Base-by-base conservation (phyloP, 2,888 invertebrate genomes). In the Sussaba pulchella region DNA sequence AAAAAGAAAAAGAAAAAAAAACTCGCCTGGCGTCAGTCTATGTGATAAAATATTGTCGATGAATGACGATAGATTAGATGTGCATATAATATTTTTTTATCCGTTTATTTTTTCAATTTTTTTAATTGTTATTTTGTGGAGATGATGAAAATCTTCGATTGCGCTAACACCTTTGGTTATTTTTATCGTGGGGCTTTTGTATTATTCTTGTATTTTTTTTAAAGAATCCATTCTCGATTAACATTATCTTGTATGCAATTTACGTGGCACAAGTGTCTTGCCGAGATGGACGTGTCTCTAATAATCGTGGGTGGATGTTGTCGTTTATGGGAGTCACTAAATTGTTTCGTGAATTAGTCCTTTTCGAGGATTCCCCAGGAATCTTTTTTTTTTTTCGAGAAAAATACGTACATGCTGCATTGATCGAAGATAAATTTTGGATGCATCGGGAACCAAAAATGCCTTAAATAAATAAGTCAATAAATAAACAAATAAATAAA, bases 41-140 rank as follows among this genome's bases (percentile, higher is more conserved):
- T 82, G 78, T 70, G 43, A 73, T 72, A 54, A 54, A 43, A 47
- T 67, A 59, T 69, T 76, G 70, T 82, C 76, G 45, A 59, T 71
- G 63, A 63, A 66, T 75, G 39, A 73, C 59, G 54, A 52, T 78
- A 82, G 77, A 24, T 24, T 69, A 64, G 54, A 76, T 72, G 67
- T 80, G 67, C 76, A 72, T 70, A 72, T 39, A 4, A 26, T 52
- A 6, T 59, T 59, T 24, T 64, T 67, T 69, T 54, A 31, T 31
- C 6, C 6, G 2, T 31, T 31, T 6, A 31, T 21, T 47, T 47
- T 47, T 47, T 47, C 9, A 2, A 8, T 21, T 50, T 10, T 73
- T 80, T 66, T 54, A 39, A 43, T 57, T n/a, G n/a, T n/a, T n/a
- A n/a, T n/a, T n/a, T n/a, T n/a, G 41, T 17, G 47, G 31, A 59